Evolutionary conservation across 2,888 invertebrate species (phyloP).

Genomic region (Drosophila prolongata): DNA sequence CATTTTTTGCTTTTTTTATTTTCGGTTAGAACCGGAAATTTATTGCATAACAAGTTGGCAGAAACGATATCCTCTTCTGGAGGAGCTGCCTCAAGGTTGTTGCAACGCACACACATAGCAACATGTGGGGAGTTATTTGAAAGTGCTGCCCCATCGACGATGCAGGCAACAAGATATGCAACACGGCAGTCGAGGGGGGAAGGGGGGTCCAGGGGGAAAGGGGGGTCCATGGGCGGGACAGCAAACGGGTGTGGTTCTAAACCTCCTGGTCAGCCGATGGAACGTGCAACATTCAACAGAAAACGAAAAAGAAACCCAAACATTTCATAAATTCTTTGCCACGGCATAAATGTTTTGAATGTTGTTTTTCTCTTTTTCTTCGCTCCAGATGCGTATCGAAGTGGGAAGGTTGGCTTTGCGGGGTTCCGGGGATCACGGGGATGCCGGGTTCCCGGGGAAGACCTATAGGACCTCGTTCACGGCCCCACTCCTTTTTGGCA

Average conservation of each 20-base stretch:
- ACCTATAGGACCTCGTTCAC: neutral
- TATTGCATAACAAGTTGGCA: constrained; percentile 79
- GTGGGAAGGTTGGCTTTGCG: neutral
- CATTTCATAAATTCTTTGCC: constrained; percentile 69
- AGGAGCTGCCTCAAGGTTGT: constrained; percentile 48
- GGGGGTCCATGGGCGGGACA: constrained; percentile 7
- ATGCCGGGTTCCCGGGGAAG: neutral
- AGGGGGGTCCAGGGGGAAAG: neutral
- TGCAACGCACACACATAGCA: constrained; percentile 12
- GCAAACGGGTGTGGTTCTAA: constrained; percentile 67
- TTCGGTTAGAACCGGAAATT: constrained; percentile 74
- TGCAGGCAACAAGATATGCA: constrained; percentile 46
- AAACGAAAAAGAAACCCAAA: constrained; percentile 47
- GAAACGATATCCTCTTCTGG: constrained; percentile 54
- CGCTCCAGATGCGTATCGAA: constrained; percentile 50
- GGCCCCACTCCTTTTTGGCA: constrained; percentile 38
- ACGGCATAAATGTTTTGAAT: constrained; percentile 45
- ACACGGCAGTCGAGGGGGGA: constrained; percentile 19
- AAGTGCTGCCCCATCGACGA: constrained; percentile 45
- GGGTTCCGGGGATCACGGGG: neutral
- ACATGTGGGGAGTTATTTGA: constrained; percentile 51
- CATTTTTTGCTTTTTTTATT: constrained; percentile 25
- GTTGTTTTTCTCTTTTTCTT: constrained; percentile 11
- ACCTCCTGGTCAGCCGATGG: constrained; percentile 37
- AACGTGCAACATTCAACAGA: constrained; percentile 41